phyloP scores from a whole-genome alignment of 1,140 invertebrate species.

The Pseudomyrmex pallidus region DNA sequence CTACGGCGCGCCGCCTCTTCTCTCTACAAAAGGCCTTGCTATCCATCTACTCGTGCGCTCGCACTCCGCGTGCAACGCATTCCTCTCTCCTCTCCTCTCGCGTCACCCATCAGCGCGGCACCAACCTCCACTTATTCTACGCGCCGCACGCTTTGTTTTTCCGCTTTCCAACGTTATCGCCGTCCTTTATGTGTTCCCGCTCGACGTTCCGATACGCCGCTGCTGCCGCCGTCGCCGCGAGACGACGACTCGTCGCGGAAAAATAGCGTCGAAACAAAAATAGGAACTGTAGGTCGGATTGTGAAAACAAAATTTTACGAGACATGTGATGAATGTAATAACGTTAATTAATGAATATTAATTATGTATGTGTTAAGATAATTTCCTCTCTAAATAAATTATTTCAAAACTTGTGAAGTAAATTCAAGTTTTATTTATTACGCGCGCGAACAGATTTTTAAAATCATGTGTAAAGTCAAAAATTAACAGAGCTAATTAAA shows the following conservation, averaged over 20 bases:
- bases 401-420: too few relatives aligned
- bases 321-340: too few relatives aligned
- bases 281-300: slow-evolving; percentile 11
- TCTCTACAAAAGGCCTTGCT: slow-evolving; percentile 71
- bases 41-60: slow-evolving; percentile 69
- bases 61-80: slow-evolving; percentile 31
- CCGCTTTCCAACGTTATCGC: slow-evolving; percentile 60
- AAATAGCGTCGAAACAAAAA: slow-evolving; percentile 31
- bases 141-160: slow-evolving; percentile 54
- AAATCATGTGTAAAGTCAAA: too few relatives aligned
- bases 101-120: slow-evolving; percentile 35
- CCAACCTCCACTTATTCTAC: slow-evolving; percentile 30
- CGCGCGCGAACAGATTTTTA: too few relatives aligned
- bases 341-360: too few relatives aligned
- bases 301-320: not conserved
- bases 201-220: slow-evolving; percentile 21
- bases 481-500: too few relatives aligned
- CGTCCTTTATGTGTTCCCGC: slow-evolving; percentile 36
- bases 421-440: too few relatives aligned
- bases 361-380: too few relatives aligned
- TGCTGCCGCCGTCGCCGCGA: not conserved
- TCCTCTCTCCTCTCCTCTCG: slow-evolving; percentile 22
- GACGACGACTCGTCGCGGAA: slow-evolving; percentile 13
- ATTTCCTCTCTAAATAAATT: too few relatives aligned
- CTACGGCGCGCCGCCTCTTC: slow-evolving; percentile 71